These are phyloP conservation scores for Macroteleia sp. DNA, from an alignment of 2,888 invertebrate genomes.

Conservation along the genomic window DNA sequence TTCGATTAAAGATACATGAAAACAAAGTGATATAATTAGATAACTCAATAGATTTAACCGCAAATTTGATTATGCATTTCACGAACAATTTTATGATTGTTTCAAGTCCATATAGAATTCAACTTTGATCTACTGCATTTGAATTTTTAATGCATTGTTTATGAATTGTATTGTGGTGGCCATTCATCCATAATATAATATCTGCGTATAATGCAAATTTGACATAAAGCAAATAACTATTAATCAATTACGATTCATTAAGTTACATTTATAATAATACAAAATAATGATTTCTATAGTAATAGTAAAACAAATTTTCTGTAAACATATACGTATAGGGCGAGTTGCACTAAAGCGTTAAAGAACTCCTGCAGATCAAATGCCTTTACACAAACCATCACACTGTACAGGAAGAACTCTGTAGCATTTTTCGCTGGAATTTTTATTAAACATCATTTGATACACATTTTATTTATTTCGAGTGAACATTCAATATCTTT, in stretches of 20 bases:
- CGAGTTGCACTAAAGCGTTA: no score
- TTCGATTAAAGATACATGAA: constrained; percentile 55
- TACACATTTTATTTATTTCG: no score
- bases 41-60: constrained; percentile 56
- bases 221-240: constrained; percentile 52
- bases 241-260: constrained; percentile 56
- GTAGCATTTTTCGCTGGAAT: no score
- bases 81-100: constrained; percentile 54
- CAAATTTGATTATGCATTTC: constrained; percentile 55
- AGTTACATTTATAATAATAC: constrained; percentile 47
- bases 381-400: no score
- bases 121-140: constrained; percentile 58
- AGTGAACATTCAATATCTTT: no score
- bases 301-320: neutral
- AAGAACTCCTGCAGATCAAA: no score
- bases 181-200: constrained; percentile 53
- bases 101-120: constrained; percentile 48
- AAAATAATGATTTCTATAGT: neutral
- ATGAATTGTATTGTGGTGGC: constrained; percentile 42
- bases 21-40: constrained; percentile 60
- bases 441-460: no score
- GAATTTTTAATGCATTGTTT: constrained; percentile 57
- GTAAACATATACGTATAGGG: no score
- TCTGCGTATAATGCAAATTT: constrained; percentile 50
- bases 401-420: no score